Conservation (phyloP, 1,140 invertebrate genomes). For the Microplitis mediator region DNA sequence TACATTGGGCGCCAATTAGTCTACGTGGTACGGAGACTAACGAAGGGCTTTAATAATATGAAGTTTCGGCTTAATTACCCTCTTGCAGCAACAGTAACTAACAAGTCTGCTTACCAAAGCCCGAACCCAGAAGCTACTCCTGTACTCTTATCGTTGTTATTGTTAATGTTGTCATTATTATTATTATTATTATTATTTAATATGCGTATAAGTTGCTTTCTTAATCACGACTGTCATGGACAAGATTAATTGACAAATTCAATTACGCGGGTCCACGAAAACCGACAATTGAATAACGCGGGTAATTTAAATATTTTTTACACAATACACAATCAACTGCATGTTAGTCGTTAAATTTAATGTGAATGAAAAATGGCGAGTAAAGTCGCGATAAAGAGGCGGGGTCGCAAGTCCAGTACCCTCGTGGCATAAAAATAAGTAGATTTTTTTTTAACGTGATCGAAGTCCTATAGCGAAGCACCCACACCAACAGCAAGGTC, state of each 20-base stretch:
- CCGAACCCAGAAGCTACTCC: not conserved
- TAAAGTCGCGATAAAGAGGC: not conserved
- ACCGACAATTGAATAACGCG: too few relatives aligned
- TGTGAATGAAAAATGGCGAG: not conserved
- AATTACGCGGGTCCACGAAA: too few relatives aligned
- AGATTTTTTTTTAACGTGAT: not conserved
- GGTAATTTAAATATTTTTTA: too few relatives aligned
- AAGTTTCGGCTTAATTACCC: slow-evolving; percentile 37
- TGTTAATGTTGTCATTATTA: too few relatives aligned
- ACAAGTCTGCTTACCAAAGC: slow-evolving; percentile 30
- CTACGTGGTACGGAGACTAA: slow-evolving; percentile 35
- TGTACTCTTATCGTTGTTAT: not conserved
- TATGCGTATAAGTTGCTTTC: too few relatives aligned
- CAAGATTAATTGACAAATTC: too few relatives aligned
- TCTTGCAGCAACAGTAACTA: slow-evolving; percentile 23
- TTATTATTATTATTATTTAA: too few relatives aligned
- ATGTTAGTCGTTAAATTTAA: too few relatives aligned
- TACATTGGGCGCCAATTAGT: slow-evolving; percentile 13
- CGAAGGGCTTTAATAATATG: slow-evolving; percentile 39
- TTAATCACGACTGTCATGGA: too few relatives aligned
- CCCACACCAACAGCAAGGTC: not conserved
- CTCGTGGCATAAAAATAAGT: slow-evolving; percentile 29
- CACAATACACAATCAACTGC: too few relatives aligned
- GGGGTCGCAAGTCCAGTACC: not conserved
- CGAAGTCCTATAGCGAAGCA: not conserved